Base-by-base conservation (phyloP, 1,140 invertebrate species). In the Cydia splendana region DNA sequence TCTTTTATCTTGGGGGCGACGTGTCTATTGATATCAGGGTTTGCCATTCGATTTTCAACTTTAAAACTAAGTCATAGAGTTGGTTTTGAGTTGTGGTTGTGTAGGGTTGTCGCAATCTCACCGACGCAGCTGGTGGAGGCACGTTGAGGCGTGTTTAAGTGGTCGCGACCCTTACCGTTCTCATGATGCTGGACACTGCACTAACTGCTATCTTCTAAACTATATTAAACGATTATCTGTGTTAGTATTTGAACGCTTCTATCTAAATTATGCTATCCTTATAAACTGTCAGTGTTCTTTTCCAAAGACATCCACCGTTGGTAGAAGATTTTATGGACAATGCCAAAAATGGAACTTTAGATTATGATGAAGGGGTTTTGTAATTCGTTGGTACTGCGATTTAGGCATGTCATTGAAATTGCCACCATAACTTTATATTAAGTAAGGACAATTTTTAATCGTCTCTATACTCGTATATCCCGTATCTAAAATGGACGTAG, bases 141-240 rank as follows among this genome's bases (percentile, higher is more conserved):
- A 81, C 77, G 82, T 78, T 85, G 82, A 85, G 82, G 86, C 88
- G 87, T 88, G 88, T 89, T 85, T 76, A 85, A 88, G 87, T 85
- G 86, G 80, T 83, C 83, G 76, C 82, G 80, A 82, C 75, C 77
- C 79, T 81, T 76, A 75, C 79, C 78, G 79, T 81, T 80, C 79
- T 71, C 78, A 78, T 75, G 78, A 75, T 80, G 78, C 82, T 82
- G 53, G 71, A 78, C 74, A 79, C 76, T 79, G 51, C n/a, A 76
- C 62, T 78, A 57, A 73, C 75, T 48, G 69, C 20, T 69, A 34
- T 51, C 71, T 42, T 62, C 48, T 53, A 24, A 62, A 24, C 20
- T n/a, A 62, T 62, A 65, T 65, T 48, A 42, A 74, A 20, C 30
- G 57, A 30, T 77, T 74, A 15, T 45, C 57, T 38, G 71, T 71